Conservation (phyloP, 2,113 vertebrate genomes). For the Nannospalax galili region DNA sequence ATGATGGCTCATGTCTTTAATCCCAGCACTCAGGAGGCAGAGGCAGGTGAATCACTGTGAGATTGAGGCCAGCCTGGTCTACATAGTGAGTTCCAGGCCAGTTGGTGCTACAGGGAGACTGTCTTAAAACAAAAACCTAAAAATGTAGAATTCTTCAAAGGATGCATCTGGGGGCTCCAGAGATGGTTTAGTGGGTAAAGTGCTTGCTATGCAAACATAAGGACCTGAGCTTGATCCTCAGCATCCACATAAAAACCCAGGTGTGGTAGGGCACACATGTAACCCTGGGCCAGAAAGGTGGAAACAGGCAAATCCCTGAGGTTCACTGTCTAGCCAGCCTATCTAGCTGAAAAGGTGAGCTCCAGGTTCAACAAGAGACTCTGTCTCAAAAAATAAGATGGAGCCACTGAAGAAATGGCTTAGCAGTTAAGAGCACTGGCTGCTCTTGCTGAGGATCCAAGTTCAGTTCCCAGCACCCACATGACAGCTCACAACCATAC, state of each 20-base stretch:
- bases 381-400: not conserved
- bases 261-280: not conserved
- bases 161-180: conserved; percentile 5
- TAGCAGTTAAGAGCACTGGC: no score
- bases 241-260: not conserved
- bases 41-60: no score
- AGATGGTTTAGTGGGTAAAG: not conserved
- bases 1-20: no score
- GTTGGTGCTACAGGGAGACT: no score
- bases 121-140: not conserved
- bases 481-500: no score
- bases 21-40: no score
- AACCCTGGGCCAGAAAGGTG: not conserved
- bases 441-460: no score
- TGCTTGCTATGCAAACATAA: no score
- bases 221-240: not conserved
- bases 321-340: not conserved
- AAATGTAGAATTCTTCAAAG: conserved; percentile 61
- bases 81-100: no score
- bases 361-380: not conserved
- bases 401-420: no score
- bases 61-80: no score
- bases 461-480: no score
- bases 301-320: not conserved
- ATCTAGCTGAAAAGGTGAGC: not conserved